Evolutionary conservation across 2,113 vertebrate species (phyloP), one percentile per base, ranked within the genome.

Genomic region (Chlorodrepanis virens): DNA sequence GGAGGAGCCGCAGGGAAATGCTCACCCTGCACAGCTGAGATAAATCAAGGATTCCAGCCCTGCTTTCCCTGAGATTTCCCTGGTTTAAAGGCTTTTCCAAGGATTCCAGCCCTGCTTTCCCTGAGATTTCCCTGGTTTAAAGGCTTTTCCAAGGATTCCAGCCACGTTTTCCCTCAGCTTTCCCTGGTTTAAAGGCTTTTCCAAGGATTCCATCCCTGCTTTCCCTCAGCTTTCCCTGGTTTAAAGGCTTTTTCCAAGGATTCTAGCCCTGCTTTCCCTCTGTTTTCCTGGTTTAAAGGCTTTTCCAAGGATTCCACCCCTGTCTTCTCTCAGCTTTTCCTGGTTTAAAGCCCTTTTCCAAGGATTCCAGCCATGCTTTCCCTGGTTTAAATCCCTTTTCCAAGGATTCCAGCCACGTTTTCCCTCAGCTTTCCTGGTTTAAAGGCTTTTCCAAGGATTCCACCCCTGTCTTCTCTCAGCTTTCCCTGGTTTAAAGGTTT

Each of bases 381-480:
- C 64, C 31, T 25, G 11, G 0, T 27, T 47, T 11, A 13, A 47
- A 25, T 11, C 4, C 2, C 5, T 21, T 63, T 63, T 4, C 13
- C 60, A 63, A 42, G 18, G 4, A 14, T 40, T 42, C 61, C 21
- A 40, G 2, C 37, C 5, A 0, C 5, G 21, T 6, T 47, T 42
- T 12, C 24, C 25, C 8, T 28, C 35, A 39, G 52, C 1, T 60
- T 60, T 4, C 24, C 11, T 10, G 8, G 0, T 37, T 60, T 25
- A 60, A 37, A 27, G 11, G 2, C 14, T 13, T n/a, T 33, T 4
- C 31, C 27, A 40, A 63, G 6, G 9, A 42, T 11, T 14, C 27
- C n/a, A 35, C 1, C 22, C n/a, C 0, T 24, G 33, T 1, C 6
- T 57, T 35, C 24, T n/a, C n/a, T 59, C n/a, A 35, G 22, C 6